Conservation (phyloP, 64 coral and sea anemone genomes). For the Montipora foliosa region DNA sequence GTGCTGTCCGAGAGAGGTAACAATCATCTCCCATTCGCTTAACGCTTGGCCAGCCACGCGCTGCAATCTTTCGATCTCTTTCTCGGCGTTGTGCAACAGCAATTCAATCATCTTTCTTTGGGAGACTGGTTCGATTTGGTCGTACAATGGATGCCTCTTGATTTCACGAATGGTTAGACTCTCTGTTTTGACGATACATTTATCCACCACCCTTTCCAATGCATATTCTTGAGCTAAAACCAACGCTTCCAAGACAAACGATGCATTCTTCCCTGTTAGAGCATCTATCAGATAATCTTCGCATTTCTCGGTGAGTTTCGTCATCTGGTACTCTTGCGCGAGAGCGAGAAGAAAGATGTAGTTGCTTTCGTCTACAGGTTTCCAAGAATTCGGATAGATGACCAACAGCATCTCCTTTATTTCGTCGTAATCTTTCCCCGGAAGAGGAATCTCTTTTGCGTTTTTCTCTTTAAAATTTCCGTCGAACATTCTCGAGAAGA, state of each 20-base stretch:
- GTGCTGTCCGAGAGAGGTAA: no score
- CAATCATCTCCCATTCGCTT: no score
- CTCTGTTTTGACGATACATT: not conserved
- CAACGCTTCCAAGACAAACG: not conserved
- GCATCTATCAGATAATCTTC: not conserved
- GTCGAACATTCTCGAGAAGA: conserved; percentile 23
- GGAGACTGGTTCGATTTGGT: not conserved
- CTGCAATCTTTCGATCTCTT: not conserved
- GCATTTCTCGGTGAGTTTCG: not conserved
- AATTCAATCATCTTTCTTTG: conserved; percentile 18
- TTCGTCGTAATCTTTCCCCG: not conserved
- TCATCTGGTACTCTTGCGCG: conserved; percentile 13
- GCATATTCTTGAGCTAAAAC: not conserved
- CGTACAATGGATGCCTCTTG: not conserved
- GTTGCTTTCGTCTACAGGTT: not conserved
- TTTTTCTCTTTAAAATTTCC: conserved; percentile 42
- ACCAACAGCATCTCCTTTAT: conserved; percentile 25
- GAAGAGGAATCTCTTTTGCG: conserved; percentile 2
- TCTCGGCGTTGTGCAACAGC: not conserved
- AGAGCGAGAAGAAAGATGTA: not conserved
- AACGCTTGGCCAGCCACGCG: no score
- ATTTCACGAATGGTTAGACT: not conserved
- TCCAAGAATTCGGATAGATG: conserved; percentile 1
- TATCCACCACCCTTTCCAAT: not conserved
- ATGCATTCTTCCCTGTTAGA: not conserved